These are phyloP conservation scores for Pimpla rufipes DNA, from an alignment of 2,888 invertebrate genomes.

Conservation along the genomic window DNA sequence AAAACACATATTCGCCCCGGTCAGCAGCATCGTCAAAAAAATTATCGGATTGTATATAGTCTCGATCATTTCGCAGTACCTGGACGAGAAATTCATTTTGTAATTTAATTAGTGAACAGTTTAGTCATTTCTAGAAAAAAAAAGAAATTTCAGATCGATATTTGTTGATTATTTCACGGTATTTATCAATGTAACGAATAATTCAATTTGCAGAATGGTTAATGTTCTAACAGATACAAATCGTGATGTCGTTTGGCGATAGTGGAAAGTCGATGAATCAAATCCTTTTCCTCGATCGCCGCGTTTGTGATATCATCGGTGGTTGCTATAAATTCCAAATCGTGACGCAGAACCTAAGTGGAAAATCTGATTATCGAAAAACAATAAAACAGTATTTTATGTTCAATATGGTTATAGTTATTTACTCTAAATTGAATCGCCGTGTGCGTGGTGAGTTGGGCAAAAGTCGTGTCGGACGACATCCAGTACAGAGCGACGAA, in stretches of 20 bases:
- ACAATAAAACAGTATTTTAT: not conserved
- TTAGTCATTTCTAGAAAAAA: not conserved
- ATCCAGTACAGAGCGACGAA: conserved; percentile 68
- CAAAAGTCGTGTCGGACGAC: conserved; percentile 65
- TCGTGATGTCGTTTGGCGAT: conserved; percentile 63
- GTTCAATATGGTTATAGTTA: not conserved
- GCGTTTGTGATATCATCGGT: not conserved
- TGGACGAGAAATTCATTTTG: conserved; percentile 5
- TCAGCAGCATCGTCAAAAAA: conserved; percentile 66
- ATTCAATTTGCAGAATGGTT: not conserved
- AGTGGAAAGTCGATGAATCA: conserved; percentile 46
- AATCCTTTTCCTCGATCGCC: conserved; percentile 34
- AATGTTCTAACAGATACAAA: conserved; percentile 55
- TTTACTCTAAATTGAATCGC: conserved; percentile 67
- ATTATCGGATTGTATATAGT: conserved; percentile 64
- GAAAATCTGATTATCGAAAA: too few species aligned
- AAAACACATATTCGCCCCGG: conserved; percentile 63
- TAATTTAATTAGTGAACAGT: not conserved
- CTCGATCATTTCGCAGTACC: conserved; percentile 66
- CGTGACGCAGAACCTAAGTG: conserved; percentile 64
- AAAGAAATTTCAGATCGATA: too few species aligned
- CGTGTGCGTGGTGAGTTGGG: conserved; percentile 67
- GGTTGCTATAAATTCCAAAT: conserved; percentile 54
- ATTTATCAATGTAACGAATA: not conserved
- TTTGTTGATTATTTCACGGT: too few species aligned